These are phyloP conservation scores for Choristoneura rosaceana DNA, from an alignment of 2,888 invertebrate genomes.

Conservation along the genomic window DNA sequence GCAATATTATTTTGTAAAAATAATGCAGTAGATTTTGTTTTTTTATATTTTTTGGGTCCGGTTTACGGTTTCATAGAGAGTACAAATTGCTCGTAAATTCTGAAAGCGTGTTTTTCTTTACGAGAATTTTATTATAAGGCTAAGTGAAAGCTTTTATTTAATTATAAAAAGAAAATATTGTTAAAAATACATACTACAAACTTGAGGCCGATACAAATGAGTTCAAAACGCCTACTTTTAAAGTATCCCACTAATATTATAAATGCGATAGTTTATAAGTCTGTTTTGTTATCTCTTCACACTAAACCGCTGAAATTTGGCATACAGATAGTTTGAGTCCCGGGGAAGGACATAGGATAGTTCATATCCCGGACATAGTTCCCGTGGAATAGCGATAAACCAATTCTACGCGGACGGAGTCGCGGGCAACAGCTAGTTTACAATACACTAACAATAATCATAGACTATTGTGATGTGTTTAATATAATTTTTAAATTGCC, in stretches of 20 bases:
- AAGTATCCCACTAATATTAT: not conserved
- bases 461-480: no score
- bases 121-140: not conserved
- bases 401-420: no score
- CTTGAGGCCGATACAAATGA: not conserved
- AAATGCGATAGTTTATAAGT: no score
- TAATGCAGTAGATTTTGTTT: not conserved
- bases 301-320: no score
- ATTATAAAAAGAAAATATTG: conserved; percentile 6
- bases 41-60: not conserved
- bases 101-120: not conserved
- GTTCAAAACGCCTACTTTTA: not conserved
- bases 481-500: no score
- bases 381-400: no score
- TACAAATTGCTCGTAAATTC: not conserved
- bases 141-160: conserved; percentile 9
- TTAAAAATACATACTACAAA: not conserved
- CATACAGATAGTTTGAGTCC: no score
- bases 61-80: not conserved
- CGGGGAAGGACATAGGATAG: no score
- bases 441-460: no score
- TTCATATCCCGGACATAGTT: no score
- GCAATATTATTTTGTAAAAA: not conserved
- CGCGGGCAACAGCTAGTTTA: no score
- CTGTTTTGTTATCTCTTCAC: no score